Evolutionary conservation across 2,797 vertebrate genomes (phyloP), one percentile per base, ranked within the genome.

Genomic region (Pangasius sanitwongsei): DNA sequence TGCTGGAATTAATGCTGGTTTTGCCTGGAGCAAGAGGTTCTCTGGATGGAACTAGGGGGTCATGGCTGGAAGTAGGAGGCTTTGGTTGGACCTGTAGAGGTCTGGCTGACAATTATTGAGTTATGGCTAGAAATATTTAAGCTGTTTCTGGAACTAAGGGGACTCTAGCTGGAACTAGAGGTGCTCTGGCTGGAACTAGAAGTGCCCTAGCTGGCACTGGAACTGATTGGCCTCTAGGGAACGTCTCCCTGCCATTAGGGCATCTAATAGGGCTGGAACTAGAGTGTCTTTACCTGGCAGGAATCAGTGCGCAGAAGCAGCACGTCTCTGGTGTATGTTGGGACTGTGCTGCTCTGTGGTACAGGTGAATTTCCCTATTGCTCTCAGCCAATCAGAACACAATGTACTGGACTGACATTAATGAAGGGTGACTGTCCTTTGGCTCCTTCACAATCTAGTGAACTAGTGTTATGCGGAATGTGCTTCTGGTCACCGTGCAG

Each of bases 361-460:
- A 48, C 15, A 7, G 37, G 37, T 83, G 65, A 28, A 48, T 65
- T 65, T 83, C 59, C 13, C 25, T 13, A 20, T n/a, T 4, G 81
- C 59, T 65, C 59, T 48, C 81, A 83, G 81, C 81, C 55, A 59
- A 86, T 86, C 55, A 50, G 83, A 69, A 34, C 59, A 34, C 37
- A 44, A 57, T 72, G 31, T 78, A 65, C 69, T 86, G 82, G 72
- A 83, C 72, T 85, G 53, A 85, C 82, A 50, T 50, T 85, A 88
- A 77, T 74, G 61, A n/a, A 78, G 83, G 65, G 18, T 61, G 85
- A 83, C 18, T 67, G 78, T 75, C 48, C 85, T 83, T 77, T 44
- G 34, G 80, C 85, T 87, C 86, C 70, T 83, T 89, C 78, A 87
- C 88, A 89, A 83, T 72, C 88, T 89, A 41, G 41, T 89, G 88